Conservation (phyloP, 2,888 invertebrate genomes). For the Xestia rhomboidea region DNA sequence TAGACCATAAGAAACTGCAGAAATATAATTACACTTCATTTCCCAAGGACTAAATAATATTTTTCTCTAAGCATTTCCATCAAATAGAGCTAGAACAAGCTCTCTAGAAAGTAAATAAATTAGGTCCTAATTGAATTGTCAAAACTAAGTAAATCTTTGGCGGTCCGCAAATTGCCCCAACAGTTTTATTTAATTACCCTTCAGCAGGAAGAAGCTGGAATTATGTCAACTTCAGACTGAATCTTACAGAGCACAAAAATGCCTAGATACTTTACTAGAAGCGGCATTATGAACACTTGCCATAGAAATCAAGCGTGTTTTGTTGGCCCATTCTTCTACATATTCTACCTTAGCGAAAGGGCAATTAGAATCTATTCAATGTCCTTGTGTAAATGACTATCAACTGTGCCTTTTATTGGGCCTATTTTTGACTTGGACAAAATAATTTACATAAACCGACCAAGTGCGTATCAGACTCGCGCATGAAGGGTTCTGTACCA, state of each 20-base stretch:
- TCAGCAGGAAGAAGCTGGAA: conserved; percentile 12
- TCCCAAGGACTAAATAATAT: not conserved
- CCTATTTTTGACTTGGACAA: not conserved
- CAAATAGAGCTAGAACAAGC: not conserved
- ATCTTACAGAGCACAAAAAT: not conserved
- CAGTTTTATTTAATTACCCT: conserved; percentile 46
- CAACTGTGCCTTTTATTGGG: not conserved
- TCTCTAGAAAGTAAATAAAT: conserved; percentile 39
- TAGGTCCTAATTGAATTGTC: conserved; percentile 36
- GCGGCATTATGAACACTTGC: not conserved
- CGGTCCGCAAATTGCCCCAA: conserved; percentile 24
- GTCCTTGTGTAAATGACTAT: not conserved
- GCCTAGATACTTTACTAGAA: not conserved
- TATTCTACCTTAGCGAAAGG: not conserved
- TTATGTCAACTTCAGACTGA: not conserved
- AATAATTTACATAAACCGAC: not conserved
- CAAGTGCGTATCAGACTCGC: no score
- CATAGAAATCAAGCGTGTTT: not conserved
- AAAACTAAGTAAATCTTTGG: conserved; percentile 39
- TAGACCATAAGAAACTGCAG: not conserved
- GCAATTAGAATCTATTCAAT: not conserved
- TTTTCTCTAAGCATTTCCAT: conserved; percentile 11
- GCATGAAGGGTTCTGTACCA: no score
- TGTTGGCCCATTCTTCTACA: not conserved
- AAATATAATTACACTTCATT: not conserved